Conservation (phyloP, 2,113 vertebrate species). For the Polyodon spathula region DNA sequence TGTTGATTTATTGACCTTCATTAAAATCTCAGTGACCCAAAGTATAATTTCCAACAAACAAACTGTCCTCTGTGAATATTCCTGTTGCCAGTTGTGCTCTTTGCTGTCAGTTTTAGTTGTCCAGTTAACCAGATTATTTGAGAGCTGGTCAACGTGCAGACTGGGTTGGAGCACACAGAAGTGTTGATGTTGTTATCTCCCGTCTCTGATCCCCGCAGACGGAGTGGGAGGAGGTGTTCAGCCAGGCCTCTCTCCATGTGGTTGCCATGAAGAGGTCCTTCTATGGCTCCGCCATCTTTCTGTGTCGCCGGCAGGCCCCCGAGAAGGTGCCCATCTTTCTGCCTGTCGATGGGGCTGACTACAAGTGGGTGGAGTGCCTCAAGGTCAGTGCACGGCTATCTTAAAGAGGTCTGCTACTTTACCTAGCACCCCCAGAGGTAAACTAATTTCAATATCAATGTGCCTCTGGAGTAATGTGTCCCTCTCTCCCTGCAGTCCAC, state of each 20-base stretch:
- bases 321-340: conserved; percentile 54
- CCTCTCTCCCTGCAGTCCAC: conserved; percentile 28
- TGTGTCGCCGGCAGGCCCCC: conserved; percentile 55
- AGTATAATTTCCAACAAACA: too few relatives aligned
- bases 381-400: too few relatives aligned
- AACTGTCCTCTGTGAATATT: too few relatives aligned
- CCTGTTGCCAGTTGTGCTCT: too few relatives aligned
- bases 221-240: conserved; percentile 73
- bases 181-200: not conserved
- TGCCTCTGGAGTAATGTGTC: not conserved
- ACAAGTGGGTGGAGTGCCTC: conserved; percentile 78
- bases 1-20: too few relatives aligned
- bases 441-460: not conserved
- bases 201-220: conserved; percentile 42
- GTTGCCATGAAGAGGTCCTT: conserved; percentile 72
- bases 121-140: too few relatives aligned
- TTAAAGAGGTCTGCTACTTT: too few relatives aligned
- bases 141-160: too few relatives aligned
- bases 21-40: too few relatives aligned
- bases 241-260: conserved; percentile 48
- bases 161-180: too few relatives aligned
- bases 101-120: too few relatives aligned
- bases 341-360: conserved; percentile 63
- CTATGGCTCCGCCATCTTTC: conserved; percentile 77
- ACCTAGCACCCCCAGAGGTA: not conserved